Conservation (phyloP, 2,797 vertebrate genomes). For the Schizopygopsis malacanthus region DNA sequence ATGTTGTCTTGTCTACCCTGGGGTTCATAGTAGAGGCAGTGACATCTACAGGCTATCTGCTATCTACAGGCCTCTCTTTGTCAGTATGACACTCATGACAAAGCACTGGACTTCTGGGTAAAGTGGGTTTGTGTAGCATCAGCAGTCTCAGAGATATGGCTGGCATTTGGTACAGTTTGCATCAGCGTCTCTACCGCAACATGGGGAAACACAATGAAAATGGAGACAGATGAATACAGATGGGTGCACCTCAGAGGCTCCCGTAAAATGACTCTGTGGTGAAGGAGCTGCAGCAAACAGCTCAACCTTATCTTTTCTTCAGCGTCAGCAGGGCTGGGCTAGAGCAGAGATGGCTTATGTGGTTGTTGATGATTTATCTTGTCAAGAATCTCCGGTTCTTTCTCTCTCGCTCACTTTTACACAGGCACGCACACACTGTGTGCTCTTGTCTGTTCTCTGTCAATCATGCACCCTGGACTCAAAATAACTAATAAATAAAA, state of each 20-base stretch:
- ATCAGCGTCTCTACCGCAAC: conserved; percentile 52
- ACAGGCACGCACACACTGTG: neutral
- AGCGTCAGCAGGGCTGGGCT: conserved; percentile 49
- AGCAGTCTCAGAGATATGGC: conserved; percentile 56
- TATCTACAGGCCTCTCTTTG: conserved; percentile 43
- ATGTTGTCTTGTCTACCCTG: conserved; percentile 24
- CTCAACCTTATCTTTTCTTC: conserved; percentile 40
- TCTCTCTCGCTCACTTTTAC: conserved; percentile 4
- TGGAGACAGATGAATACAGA: conserved; percentile 62
- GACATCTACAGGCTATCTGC: conserved; percentile 41
- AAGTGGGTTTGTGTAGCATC: conserved; percentile 60
- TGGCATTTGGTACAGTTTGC: conserved; percentile 58
- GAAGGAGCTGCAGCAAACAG: conserved; percentile 43
- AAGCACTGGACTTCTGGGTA: conserved; percentile 47
- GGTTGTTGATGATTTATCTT: conserved; percentile 43
- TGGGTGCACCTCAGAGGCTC: conserved; percentile 50
- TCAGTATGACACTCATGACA: conserved; percentile 56
- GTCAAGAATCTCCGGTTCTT: conserved; percentile 36
- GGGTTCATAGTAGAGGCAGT: conserved; percentile 37
- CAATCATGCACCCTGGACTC: conserved; percentile 1
- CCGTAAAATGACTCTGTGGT: conserved; percentile 48
- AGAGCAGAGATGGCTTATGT: conserved; percentile 45
- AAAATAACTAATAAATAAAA: neutral
- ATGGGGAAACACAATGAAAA: conserved; percentile 50
- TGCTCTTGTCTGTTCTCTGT: conserved; percentile 26